Percentiles rank a stretch among this genome's conserved stretches.
These are phyloP conservation scores for Pollenia amentaria DNA, from an alignment of 2,888 invertebrate species.

Conservation along the genomic window DNA sequence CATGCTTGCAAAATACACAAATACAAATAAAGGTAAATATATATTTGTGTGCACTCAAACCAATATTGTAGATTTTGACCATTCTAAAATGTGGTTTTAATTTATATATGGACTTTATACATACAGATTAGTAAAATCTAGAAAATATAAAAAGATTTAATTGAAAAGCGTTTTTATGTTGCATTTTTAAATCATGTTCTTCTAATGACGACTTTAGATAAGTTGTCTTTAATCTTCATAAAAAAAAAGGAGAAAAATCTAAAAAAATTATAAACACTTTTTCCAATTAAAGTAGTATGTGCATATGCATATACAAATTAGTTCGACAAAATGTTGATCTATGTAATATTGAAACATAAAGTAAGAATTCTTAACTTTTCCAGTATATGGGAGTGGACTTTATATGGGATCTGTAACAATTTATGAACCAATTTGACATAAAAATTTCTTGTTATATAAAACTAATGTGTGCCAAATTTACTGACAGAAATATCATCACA, in stretches of 20 bases:
- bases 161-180: constrained; percentile 54
- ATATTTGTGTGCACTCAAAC: background rate
- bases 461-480: too few species aligned
- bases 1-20: background rate
- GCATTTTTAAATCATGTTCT: constrained; percentile 45
- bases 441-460: too few species aligned
- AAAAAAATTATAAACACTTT: background rate
- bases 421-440: too few species aligned
- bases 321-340: too few species aligned
- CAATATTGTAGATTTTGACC: background rate
- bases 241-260: constrained; percentile 1
- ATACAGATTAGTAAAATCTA: constrained; percentile 25
- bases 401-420: too few species aligned
- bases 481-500: too few species aligned
- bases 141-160: constrained; percentile 32
- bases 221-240: constrained; percentile 34
- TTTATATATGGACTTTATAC: constrained; percentile 29
- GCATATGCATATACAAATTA: background rate
- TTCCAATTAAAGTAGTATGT: background rate
- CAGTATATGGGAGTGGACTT: too few species aligned
- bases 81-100: constrained; percentile 25
- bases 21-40: background rate
- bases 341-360: too few species aligned
- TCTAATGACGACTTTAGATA: constrained; percentile 45
- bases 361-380: too few species aligned